Base-by-base conservation (phyloP, 2,888 invertebrate species). In the Acrobasis repandana region DNA sequence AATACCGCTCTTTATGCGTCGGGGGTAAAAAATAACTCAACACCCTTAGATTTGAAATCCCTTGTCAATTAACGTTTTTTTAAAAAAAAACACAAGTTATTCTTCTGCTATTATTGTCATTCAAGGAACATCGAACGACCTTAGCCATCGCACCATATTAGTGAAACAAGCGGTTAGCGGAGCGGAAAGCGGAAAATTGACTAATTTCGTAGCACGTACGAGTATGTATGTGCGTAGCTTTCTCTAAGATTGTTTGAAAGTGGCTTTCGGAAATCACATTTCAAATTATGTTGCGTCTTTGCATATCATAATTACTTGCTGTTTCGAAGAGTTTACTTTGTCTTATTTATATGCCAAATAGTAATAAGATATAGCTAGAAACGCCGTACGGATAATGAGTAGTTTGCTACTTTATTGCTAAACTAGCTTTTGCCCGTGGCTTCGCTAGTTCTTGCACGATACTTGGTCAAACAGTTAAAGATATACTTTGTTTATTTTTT, bases 111-210 rank as follows among this genome's bases (percentile, higher is more conserved):
- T 28, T 15, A 1, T 14, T 51, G 46, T 43, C 28, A n/a, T 58
- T 28, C 34, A 16, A 34, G 47, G 16, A 48, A 16, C 54, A 38
- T 54, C 60, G 61, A 65, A 68, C 72, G 79, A 70, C 76, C 74
- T 77, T 72, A 66, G 54, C 54, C 54, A 54, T 54, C 54, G 54
- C 14, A 54, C 14, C 43, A 54, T 38, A 38, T 54, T 38, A 54
- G 38, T 38, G 38, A 38, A 54, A 54, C 16, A 54, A 54, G 54
- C 54, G 54, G 54, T 38, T 20, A 54, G 70, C 61, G 61, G 56
- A 63, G 71, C 68, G 67, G 54, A 54, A 54, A 54, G 52, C 52
- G 36, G 36, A 54, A 54, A 54, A 54, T 54, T 54, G 52, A 56
- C 43, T 52, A 43, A 59, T 56, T 54, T 51, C 48, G 43, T 58